These are phyloP conservation scores for Carpatolechia fugitivella DNA, from an alignment of 2,888 invertebrate species.

Conservation along the genomic window DNA sequence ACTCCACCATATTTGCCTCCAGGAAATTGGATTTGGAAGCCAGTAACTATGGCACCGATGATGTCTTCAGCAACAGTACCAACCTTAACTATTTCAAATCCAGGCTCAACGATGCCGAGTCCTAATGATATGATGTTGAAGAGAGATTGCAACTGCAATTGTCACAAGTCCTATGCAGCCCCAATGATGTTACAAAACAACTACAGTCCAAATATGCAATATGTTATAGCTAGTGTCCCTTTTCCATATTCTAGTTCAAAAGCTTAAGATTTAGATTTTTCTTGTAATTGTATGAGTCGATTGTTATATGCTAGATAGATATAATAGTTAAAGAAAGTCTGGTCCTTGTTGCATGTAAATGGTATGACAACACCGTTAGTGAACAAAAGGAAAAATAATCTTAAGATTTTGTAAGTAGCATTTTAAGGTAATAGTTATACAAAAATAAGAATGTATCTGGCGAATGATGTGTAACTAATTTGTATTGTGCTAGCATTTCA, in stretches of 20 bases:
- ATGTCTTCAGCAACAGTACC: slow-evolving; percentile 30
- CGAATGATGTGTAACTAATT: too few relatives aligned
- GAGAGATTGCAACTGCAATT: slow-evolving; percentile 47
- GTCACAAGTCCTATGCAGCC: slow-evolving; percentile 32
- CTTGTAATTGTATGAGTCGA: too few relatives aligned
- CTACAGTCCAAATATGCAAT: slow-evolving; percentile 37
- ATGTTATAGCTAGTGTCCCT: slow-evolving; percentile 44
- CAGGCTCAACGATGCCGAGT: slow-evolving; percentile 22
- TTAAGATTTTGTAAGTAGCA: too few relatives aligned
- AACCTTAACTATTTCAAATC: slow-evolving; percentile 20
- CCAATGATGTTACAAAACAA: slow-evolving; percentile 15
- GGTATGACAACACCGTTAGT: too few relatives aligned
- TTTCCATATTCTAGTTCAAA: slow-evolving; percentile 32
- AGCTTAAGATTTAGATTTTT: slow-evolving; percentile 13
- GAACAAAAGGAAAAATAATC: too few relatives aligned
- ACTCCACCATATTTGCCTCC: slow-evolving; percentile 38
- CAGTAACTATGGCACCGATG: slow-evolving; percentile 38
- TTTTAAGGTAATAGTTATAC: too few relatives aligned
- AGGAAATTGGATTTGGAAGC: slow-evolving; percentile 51
- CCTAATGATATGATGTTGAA: slow-evolving; percentile 18
- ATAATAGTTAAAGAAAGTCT: too few relatives aligned
- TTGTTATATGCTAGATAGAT: too few relatives aligned
- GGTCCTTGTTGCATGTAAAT: too few relatives aligned
- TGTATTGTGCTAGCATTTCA: too few relatives aligned
- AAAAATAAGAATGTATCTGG: too few relatives aligned